A percentile compares a stretch with the other conserved stretches of the same genome.
phyloP scores from a whole-genome alignment of 2,888 invertebrate genomes.

The Apamea crenata region DNA sequence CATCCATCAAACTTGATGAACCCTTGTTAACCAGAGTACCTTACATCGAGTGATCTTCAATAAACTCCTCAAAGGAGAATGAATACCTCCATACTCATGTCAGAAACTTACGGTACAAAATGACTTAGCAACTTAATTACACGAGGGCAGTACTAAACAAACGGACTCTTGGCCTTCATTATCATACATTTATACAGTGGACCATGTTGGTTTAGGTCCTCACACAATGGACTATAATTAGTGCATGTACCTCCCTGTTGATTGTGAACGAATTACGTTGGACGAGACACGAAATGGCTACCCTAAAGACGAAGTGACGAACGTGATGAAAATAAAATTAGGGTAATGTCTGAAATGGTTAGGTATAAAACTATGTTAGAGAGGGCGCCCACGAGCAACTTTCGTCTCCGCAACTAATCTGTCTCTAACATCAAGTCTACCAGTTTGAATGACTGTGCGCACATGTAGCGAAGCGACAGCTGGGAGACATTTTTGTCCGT shows the following conservation, averaged over 20 bases:
- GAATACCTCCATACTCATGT: neutral
- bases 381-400: neutral
- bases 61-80: neutral
- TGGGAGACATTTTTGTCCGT: neutral
- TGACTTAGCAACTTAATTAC: slow-evolving; percentile 56
- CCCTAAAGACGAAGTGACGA: slow-evolving; percentile 2
- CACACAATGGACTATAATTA: slow-evolving; percentile 44
- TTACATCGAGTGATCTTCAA: slow-evolving; percentile 2
- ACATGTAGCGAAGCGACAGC: no score
- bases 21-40: no score
- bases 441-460: neutral
- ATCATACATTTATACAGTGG: slow-evolving; percentile 47
- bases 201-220: slow-evolving; percentile 59
- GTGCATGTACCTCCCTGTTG: slow-evolving; percentile 33
- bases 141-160: slow-evolving; percentile 18
- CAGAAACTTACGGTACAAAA: slow-evolving; percentile 8
- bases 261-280: slow-evolving; percentile 36
- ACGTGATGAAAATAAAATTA: neutral
- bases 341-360: neutral
- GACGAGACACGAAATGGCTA: neutral
- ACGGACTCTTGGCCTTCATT: slow-evolving; percentile 42
- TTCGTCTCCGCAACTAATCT: neutral
- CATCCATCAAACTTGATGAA: neutral
- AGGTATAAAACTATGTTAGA: neutral
- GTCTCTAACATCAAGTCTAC: neutral